These are phyloP conservation scores for Polymixis lichenea DNA, from an alignment of 2,888 invertebrate genomes.

Conservation along the genomic window DNA sequence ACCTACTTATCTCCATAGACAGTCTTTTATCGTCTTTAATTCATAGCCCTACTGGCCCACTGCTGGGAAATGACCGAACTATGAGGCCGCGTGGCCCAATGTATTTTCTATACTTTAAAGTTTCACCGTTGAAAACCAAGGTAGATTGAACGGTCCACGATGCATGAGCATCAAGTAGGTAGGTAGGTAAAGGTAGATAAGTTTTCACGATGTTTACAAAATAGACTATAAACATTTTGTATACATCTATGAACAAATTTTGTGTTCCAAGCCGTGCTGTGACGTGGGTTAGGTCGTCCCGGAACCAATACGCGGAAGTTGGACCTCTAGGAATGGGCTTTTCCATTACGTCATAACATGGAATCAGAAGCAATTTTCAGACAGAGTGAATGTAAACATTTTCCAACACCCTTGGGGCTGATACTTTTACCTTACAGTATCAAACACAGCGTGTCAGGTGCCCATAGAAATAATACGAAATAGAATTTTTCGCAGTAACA, in stretches of 20 bases:
- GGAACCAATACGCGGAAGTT: not conserved
- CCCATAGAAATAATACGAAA: conserved; percentile 18
- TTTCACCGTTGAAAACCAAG: not conserved
- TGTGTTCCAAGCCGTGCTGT: too few relatives aligned
- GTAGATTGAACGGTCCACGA: too few relatives aligned
- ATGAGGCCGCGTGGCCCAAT: too few relatives aligned
- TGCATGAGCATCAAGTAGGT: too few relatives aligned
- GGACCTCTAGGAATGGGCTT: not conserved
- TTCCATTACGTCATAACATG: not conserved
- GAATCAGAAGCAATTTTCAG: not conserved
- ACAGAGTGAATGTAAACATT: not conserved
- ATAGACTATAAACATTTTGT: too few relatives aligned
- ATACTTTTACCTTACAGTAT: conserved; percentile 9
- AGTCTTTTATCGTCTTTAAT: not conserved
- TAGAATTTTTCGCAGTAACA: conserved; percentile 5
- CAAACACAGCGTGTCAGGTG: conserved; percentile 19
- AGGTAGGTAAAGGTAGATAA: too few relatives aligned
- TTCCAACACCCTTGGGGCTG: not conserved
- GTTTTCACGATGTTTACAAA: too few relatives aligned
- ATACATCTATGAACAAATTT: too few relatives aligned
- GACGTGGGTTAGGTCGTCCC: too few relatives aligned
- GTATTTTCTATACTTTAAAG: not conserved
- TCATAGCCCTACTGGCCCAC: not conserved
- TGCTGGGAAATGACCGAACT: too few relatives aligned
- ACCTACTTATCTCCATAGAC: not conserved